A percentile compares a stretch with the other conserved stretches of the same genome.
phyloP scores from a whole-genome alignment of 2,888 invertebrate genomes.

The Galeopsomyia nigrocyanea region DNA sequence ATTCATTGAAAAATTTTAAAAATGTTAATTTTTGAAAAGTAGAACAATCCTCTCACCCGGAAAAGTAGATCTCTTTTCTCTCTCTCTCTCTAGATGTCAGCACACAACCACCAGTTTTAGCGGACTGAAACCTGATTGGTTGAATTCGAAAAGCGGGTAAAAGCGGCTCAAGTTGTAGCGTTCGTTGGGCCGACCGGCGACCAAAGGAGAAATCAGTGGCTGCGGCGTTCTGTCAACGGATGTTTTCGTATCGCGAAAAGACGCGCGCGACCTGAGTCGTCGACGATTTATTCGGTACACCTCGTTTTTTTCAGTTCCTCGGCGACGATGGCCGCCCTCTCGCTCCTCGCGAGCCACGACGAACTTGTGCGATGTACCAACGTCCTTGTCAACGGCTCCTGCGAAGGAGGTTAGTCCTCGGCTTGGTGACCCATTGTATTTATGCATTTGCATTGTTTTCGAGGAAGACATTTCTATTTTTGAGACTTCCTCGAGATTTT shows the following conservation, averaged over 20 bases:
- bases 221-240: slow-evolving; percentile 43
- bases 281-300: slow-evolving; percentile 6
- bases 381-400: slow-evolving; percentile 76
- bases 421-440: no score
- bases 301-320: neutral
- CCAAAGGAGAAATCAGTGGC: slow-evolving; percentile 4
- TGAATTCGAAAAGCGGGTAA: slow-evolving; percentile 11
- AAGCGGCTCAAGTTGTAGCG: neutral
- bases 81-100: no score
- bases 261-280: neutral
- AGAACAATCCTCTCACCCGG: no score
- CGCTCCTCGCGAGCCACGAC: slow-evolving; percentile 79
- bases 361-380: slow-evolving; percentile 79
- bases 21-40: no score
- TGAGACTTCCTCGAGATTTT: neutral
- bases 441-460: neutral
- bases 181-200: neutral
- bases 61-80: no score
- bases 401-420: slow-evolving; percentile 76
- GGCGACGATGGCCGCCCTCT: slow-evolving; percentile 66
- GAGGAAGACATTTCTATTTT: neutral
- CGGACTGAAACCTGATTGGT: slow-evolving; percentile 15
- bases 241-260: slow-evolving; percentile 10
- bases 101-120: neutral
- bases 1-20: no score